Conservation (phyloP, 2,113 vertebrate genomes). For the Opisthocomus hoazin region DNA sequence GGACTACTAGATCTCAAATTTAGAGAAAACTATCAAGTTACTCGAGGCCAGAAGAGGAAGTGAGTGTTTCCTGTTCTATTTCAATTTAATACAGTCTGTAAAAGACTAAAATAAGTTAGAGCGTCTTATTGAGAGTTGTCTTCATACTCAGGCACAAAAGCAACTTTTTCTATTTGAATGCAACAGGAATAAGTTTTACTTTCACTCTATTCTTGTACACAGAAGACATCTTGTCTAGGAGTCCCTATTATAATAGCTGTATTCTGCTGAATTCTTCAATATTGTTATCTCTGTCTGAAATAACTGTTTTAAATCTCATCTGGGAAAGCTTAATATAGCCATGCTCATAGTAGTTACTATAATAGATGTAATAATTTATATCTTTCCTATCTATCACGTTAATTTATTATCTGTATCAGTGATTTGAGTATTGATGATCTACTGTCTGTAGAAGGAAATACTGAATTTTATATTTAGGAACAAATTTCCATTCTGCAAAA, state of each 20-base stretch:
- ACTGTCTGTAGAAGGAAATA: neutral
- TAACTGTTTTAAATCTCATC: neutral
- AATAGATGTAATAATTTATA: neutral
- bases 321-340: neutral
- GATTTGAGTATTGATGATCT: neutral
- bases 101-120: neutral
- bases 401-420: neutral
- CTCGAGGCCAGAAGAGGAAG: neutral
- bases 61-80: neutral
- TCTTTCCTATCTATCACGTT: neutral
- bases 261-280: neutral
- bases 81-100: neutral
- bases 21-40: neutral
- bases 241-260: neutral
- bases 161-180: neutral
- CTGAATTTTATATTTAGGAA: neutral
- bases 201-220: accelerated
- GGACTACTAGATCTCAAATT: neutral
- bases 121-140: neutral
- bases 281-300: neutral
- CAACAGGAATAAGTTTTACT: neutral
- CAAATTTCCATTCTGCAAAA: neutral
- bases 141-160: neutral
- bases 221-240: neutral
- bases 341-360: neutral